Percentiles rank a stretch among this genome's conserved stretches.
These are phyloP conservation scores for Cnemophilus loriae DNA, from an alignment of 2,113 vertebrate species.

Conservation along the genomic window DNA sequence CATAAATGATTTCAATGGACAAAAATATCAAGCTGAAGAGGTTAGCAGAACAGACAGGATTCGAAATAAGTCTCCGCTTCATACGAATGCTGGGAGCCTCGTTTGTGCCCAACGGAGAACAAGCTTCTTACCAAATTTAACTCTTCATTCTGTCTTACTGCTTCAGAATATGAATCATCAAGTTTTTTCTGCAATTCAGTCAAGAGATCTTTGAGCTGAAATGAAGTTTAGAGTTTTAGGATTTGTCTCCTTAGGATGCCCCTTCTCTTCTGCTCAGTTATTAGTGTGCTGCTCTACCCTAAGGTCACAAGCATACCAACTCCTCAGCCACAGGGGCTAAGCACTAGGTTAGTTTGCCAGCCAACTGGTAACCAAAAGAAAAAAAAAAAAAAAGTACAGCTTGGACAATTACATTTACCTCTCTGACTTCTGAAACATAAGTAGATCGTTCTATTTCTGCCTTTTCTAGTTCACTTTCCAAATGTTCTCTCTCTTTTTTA, in stretches of 20 bases:
- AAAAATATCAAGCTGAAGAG: slow-evolving; percentile 71
- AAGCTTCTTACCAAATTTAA: slow-evolving; percentile 95
- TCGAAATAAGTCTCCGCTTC: slow-evolving; percentile 62
- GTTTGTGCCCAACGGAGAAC: slow-evolving; percentile 63
- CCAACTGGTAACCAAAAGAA: slow-evolving; percentile 26
- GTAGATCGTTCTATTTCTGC: slow-evolving; percentile 91
- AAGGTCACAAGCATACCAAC: slow-evolving; percentile 53
- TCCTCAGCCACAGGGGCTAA: slow-evolving; percentile 32
- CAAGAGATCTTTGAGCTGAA: slow-evolving; percentile 99
- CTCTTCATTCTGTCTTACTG: slow-evolving; percentile 99
- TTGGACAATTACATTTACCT: slow-evolving; percentile 75
- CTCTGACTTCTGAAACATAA: slow-evolving; percentile 93
- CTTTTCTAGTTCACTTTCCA: slow-evolving; percentile 90
- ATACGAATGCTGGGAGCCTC: slow-evolving; percentile 49
- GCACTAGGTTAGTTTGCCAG: slow-evolving; percentile 34
- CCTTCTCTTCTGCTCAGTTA: slow-evolving; percentile 59
- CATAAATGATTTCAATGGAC: slow-evolving; percentile 59
- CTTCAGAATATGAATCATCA: slow-evolving; percentile 98
- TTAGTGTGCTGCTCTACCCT: slow-evolving; percentile 13
- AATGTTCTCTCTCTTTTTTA: slow-evolving; percentile 87
- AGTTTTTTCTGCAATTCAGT: slow-evolving; percentile 99
- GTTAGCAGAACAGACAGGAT: slow-evolving; percentile 73
- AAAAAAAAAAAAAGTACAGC: not conserved
- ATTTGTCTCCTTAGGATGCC: slow-evolving; percentile 63
- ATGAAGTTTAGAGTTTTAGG: slow-evolving; percentile 91